Evolutionary conservation across 2,797 vertebrate genomes (phyloP), one percentile per base, ranked within the genome.

Genomic region (Danio choprae): DNA sequence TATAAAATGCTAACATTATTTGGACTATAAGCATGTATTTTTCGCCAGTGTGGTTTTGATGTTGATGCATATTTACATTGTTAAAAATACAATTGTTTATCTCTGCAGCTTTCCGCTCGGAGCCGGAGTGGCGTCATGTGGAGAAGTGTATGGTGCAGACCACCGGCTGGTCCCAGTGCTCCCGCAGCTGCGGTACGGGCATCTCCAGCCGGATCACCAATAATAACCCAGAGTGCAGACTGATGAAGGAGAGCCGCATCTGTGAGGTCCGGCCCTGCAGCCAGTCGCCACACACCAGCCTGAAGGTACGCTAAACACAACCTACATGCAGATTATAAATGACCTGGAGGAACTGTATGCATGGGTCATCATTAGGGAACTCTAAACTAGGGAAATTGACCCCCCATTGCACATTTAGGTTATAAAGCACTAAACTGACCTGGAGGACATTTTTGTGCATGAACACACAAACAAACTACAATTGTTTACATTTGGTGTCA

Each of bases 151-250:
- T 98, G 0, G 91, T 97, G 84, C 97, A 99, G 92, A 99, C 97
- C 82, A 99, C 97, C 4, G 94, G 96, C 18, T 99, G 98, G 98
- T 99, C 97, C 55, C 96, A 95, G 86, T 99, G 98, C 91, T 98
- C 98, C 71, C 98, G 97, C 94, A 97, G 94, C 0, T 99, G 98
- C 58, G 97, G 98, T 72, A 98, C 94, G 10, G 97, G 98, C 81
- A 95, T 98, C 91, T 98, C 98, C 86, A 97, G 96, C 29, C 94
- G 97, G 80, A 95, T 99, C 84, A 99, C 97, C 92, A 99, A 98
- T 0, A 94, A 98, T 92, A 99, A 99, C 87, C 88, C 87, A 0
- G 95, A 98, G 80, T 99, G 97, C 93, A 97, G 95, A 86, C 93
- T 99, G 89, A 92, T 96, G 85, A 97, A 97, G 89, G 98, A 99